Evolutionary conservation across 92 coral and sea anemone species (phyloP), one percentile per base, ranked within the genome.

Genomic region (Virgularia gustaviana): DNA sequence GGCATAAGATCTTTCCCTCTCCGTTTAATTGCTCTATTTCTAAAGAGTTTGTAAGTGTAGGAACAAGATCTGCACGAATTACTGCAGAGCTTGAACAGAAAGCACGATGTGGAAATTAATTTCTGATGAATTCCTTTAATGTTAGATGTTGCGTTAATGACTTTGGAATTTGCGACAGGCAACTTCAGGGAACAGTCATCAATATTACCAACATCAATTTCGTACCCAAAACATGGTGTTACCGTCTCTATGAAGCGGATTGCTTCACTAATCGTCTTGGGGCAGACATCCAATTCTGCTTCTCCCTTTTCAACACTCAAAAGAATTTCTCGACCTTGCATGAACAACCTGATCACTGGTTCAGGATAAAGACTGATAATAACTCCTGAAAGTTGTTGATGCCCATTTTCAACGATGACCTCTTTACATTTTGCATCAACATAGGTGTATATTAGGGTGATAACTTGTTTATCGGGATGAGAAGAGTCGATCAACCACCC

Each of bases 51-150:
- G 30, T 28, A 42, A 43, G 56, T 28, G 34, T 66, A 47, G 11
- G 73, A 22, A 33, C 73, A 66, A 66, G 43, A 43, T 29, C 47
- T 56, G 58, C 73, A 66, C 47, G 73, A 44, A 44, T 27, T 42
- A 28, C 33, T 27, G 29, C 73, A 9, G 47, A 27, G 73, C 33
- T 16, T 6, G 57, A 66, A 44, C 15, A 66, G 73, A 29, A 44
- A 41, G 47, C 73, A 66, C 24, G 73, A 66, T 29, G 57, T 43
- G 4, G 73, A 66, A 42, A 66, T 30, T 30, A 66, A 57, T 57
- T 57, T 44, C 57, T 66, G 39, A 25, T 66, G 73, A 25, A 43
- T 66, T 66, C 39, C 57, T 43, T 43, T 56, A 44, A 27, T 57
- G 0, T 44, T 66, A 9, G 73, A 66, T 25, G n/a, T 29, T 24